phyloP scores from a whole-genome alignment of 2,113 vertebrate genomes.

The Acanthochromis polyacanthus region DNA sequence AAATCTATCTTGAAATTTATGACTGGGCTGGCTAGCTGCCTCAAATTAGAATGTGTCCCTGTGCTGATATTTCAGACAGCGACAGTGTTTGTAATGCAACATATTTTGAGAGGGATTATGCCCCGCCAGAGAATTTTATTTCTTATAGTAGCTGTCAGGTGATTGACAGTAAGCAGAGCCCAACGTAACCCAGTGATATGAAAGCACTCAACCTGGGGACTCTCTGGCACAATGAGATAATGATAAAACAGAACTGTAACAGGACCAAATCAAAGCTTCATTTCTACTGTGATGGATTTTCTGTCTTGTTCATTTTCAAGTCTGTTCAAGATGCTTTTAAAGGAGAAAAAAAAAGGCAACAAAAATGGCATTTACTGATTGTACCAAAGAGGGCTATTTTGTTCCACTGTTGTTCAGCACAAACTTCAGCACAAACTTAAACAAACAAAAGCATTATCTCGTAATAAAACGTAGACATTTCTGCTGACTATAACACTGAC shows the following conservation, averaged over 20 bases:
- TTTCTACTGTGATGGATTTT: slow-evolving; percentile 63
- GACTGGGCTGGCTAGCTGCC: not conserved
- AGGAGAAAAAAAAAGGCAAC: slow-evolving; percentile 6
- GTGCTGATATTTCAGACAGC: slow-evolving; percentile 36
- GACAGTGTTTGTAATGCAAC: slow-evolving; percentile 54
- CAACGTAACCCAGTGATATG: slow-evolving; percentile 61
- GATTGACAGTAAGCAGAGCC: slow-evolving; percentile 68
- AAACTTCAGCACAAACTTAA: slow-evolving; percentile 7
- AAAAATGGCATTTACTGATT: slow-evolving; percentile 16
- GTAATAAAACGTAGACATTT: slow-evolving; percentile 3
- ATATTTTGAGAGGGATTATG: slow-evolving; percentile 63
- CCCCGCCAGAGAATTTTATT: slow-evolving; percentile 50
- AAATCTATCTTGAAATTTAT: slow-evolving; percentile 16
- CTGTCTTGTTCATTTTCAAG: slow-evolving; percentile 64
- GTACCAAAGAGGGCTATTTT: slow-evolving; percentile 6
- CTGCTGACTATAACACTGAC: not conserved
- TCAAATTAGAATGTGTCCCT: slow-evolving; percentile 37
- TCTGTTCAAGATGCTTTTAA: slow-evolving; percentile 41
- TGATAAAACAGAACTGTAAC: slow-evolving; percentile 64
- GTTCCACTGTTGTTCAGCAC: not conserved
- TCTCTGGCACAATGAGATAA: slow-evolving; percentile 72
- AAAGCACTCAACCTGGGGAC: slow-evolving; percentile 74
- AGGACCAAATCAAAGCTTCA: slow-evolving; percentile 59
- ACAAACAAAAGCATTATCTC: not conserved
- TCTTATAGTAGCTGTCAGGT: slow-evolving; percentile 48